These are phyloP conservation scores for Scaptomyza reducta DNA, from an alignment of 2,888 invertebrate genomes.

Conservation along the genomic window DNA sequence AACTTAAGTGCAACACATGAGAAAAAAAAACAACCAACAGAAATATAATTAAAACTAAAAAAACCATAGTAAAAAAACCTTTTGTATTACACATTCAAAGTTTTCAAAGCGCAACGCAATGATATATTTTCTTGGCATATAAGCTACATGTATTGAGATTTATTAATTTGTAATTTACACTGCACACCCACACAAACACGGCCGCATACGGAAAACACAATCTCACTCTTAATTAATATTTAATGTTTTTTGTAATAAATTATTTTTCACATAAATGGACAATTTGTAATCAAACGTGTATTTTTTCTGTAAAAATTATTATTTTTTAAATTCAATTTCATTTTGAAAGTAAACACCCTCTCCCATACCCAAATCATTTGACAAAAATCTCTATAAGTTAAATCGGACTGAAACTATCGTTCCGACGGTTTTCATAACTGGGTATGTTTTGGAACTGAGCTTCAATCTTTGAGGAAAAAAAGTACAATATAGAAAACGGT, in stretches of 20 bases:
- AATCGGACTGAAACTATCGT: too few relatives aligned
- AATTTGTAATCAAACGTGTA: constrained; percentile 9
- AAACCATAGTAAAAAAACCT: constrained; percentile 15
- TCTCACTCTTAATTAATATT: constrained; percentile 71
- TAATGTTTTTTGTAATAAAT: constrained; percentile 75
- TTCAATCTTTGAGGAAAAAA: too few relatives aligned
- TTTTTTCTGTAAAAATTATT: background rate
- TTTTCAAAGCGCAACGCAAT: constrained; percentile 40
- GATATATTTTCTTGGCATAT: constrained; percentile 52
- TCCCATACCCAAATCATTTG: too few relatives aligned
- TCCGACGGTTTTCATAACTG: too few relatives aligned
- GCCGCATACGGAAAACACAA: constrained; percentile 32
- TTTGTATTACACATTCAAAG: constrained; percentile 51
- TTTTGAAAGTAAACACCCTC: too few relatives aligned
- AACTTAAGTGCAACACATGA: constrained; percentile 56
- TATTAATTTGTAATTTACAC: constrained; percentile 50
- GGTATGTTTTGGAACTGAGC: too few relatives aligned
- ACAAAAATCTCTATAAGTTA: too few relatives aligned
- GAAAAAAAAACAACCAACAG: constrained; percentile 25
- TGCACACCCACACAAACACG: constrained; percentile 8
- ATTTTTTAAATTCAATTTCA: too few relatives aligned
- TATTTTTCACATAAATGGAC: constrained; percentile 59
- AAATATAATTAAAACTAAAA: constrained; percentile 9
- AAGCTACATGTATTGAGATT: constrained; percentile 60
- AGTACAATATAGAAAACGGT: too few relatives aligned